Percentiles rank a stretch among this genome's conserved stretches.
phyloP scores from a whole-genome alignment of 2,113 vertebrate species.

The Ascaphus truei region DNA sequence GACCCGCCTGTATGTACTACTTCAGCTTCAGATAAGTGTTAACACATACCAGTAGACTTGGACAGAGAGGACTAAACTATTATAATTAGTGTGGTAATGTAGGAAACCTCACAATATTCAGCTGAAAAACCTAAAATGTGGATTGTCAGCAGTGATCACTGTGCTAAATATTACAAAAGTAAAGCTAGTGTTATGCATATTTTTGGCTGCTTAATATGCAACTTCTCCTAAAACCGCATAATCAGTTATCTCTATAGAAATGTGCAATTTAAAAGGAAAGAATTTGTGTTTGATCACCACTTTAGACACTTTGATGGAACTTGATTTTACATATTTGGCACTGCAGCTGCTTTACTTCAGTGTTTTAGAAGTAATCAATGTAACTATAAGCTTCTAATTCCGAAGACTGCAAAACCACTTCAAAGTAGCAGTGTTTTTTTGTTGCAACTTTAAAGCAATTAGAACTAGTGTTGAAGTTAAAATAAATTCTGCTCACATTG shows the following conservation, averaged over 20 bases:
- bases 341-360: slow-evolving; percentile 4
- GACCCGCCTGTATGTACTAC: too few relatives aligned
- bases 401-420: slow-evolving; percentile 5
- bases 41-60: not conserved
- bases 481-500: not conserved
- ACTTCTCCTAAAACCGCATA: slow-evolving; percentile 16
- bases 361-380: slow-evolving; percentile 22
- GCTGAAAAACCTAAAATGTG: slow-evolving; percentile 1
- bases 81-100: not conserved
- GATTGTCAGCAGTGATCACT: slow-evolving; percentile 17
- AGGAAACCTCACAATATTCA: not conserved
- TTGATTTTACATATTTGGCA: slow-evolving; percentile 36
- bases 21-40: not conserved
- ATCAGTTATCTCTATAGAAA: slow-evolving; percentile 32
- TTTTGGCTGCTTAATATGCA: slow-evolving; percentile 32
- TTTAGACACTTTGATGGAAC: slow-evolving; percentile 29
- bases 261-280: slow-evolving; percentile 27
- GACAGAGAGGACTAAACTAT: not conserved
- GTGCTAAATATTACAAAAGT: slow-evolving; percentile 16
- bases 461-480: not conserved
- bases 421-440: slow-evolving; percentile 21
- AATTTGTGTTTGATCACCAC: slow-evolving; percentile 30
- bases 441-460: slow-evolving; percentile 21
- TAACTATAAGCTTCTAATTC: slow-evolving; percentile 12
- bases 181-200: slow-evolving; percentile 17